These are phyloP conservation scores for Nephotettix cincticeps DNA, from an alignment of 1,140 invertebrate genomes.

Conservation along the genomic window DNA sequence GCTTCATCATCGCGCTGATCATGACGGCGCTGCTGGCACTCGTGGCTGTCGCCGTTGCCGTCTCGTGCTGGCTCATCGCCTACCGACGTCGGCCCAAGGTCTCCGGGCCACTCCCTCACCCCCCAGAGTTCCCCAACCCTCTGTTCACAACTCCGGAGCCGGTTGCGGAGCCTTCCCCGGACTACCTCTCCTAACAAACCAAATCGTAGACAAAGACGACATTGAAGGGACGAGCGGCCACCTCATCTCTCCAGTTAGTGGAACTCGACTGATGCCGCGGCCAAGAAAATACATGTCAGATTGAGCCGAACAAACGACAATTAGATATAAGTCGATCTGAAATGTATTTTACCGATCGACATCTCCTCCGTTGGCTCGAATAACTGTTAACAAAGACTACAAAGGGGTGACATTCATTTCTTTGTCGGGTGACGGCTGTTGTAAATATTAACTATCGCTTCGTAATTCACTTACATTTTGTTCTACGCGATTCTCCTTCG, in stretches of 20 bases:
- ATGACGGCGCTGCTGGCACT: constrained; percentile 88
- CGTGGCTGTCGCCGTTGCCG: constrained; percentile 89
- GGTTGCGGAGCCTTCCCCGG: constrained; percentile 73
- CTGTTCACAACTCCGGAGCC: constrained; percentile 84
- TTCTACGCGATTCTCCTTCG: background rate
- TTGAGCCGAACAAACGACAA: background rate
- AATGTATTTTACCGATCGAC: constrained; percentile 26
- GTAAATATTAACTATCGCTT: constrained; percentile 15
- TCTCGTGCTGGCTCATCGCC: constrained; percentile 93
- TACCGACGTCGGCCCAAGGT: constrained; percentile 82
- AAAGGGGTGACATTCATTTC: constrained; percentile 25
- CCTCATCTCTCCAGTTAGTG: background rate
- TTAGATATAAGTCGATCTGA: constrained; percentile 24
- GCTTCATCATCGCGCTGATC: constrained; percentile 87
- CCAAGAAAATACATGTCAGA: constrained; percentile 20
- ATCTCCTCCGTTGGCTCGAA: constrained; percentile 30
- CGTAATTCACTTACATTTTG: constrained; percentile 5
- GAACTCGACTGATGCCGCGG: background rate
- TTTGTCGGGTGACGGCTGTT: constrained; percentile 13
- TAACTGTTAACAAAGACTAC: constrained; percentile 19
- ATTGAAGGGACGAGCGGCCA: background rate
- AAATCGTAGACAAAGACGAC: constrained; percentile 14
- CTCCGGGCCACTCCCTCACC: constrained; percentile 87
- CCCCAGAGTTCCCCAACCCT: constrained; percentile 92
- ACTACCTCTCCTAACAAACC: constrained; percentile 63